Evolutionary conservation across 2,113 vertebrate species (phyloP).

Genomic region (Entomyzon cyanotis): DNA sequence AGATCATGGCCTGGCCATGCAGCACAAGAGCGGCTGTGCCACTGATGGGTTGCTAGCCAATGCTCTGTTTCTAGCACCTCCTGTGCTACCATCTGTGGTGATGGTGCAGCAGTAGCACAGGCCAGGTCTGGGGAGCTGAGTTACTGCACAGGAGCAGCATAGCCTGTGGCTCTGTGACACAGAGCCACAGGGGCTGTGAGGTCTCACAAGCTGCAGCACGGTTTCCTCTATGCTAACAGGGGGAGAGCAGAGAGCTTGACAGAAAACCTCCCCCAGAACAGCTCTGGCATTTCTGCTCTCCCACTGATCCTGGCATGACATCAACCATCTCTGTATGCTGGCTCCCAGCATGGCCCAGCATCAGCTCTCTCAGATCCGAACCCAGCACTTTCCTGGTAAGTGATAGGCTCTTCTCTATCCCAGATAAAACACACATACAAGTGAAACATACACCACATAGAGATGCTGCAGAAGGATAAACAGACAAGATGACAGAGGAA

Average conservation of each 20-base stretch:
- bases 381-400: not conserved
- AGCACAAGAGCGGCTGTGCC: not conserved
- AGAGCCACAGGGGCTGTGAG: not conserved
- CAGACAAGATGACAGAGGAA: slow-evolving; percentile 52
- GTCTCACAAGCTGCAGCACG: not conserved
- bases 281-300: not conserved
- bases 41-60: not conserved
- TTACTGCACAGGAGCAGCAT: not conserved
- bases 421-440: not conserved
- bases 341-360: not conserved
- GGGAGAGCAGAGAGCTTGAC: not conserved
- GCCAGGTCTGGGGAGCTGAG: not conserved
- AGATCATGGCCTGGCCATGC: not conserved
- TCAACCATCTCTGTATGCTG: not conserved
- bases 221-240: not conserved
- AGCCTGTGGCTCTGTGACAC: too few species aligned
- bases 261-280: not conserved
- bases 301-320: not conserved
- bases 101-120: not conserved
- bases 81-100: slow-evolving; percentile 22
- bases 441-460: slow-evolving; percentile 3
- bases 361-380: not conserved
- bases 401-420: not conserved
- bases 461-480: slow-evolving; percentile 43
- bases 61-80: not conserved